Evolutionary conservation across 2,113 vertebrate genomes (phyloP), one percentile per base, ranked within the genome.

Genomic region (Caretta caretta): DNA sequence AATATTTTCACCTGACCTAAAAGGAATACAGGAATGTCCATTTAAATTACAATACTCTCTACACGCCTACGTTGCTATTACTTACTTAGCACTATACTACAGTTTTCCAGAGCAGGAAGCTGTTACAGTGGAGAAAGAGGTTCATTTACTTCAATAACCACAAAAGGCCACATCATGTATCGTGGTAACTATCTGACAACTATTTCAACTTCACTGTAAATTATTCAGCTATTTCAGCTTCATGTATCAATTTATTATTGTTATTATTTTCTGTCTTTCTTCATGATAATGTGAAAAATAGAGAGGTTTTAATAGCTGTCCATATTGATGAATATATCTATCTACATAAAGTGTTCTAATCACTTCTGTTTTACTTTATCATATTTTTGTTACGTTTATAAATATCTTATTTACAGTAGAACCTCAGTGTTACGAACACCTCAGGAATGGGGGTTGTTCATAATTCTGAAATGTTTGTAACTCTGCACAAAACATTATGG

Each of bases 321-420:
- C 25, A 53, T 90, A 94, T 90, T 90, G 17, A 85, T 87, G 90
- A 92, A 75, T 75, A 84, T 42, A 48, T 53, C 57, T 4, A 42
- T 2, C 38, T 35, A 9, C 9, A 20, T 10, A 4, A 56, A 31
- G 87, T 91, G 1, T 19, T 19, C 6, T 6, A 93, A 89, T 88
- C 0, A 80, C 90, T 94, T n/a, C 16, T 83, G 12, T 87, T 91
- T 94, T 48, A 19, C 9, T 94, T 83, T 6, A 6, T 88, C 79
- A 85, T 91, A 80, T 96, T 95, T 93, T 80, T 92, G 57, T 59
- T 59, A 59, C 57, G 29, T 27, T 6, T 65, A n/a, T 19, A 35
- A 69, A 69, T n/a, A n/a, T n/a, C 17, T 5, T 38, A 69, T 69
- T 72, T 72, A 59, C 11, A 22, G 53, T 22, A 54, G 53, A 54